Base-by-base conservation (phyloP, 64 coral and sea anemone genomes). In the Platygyra sinensis region DNA sequence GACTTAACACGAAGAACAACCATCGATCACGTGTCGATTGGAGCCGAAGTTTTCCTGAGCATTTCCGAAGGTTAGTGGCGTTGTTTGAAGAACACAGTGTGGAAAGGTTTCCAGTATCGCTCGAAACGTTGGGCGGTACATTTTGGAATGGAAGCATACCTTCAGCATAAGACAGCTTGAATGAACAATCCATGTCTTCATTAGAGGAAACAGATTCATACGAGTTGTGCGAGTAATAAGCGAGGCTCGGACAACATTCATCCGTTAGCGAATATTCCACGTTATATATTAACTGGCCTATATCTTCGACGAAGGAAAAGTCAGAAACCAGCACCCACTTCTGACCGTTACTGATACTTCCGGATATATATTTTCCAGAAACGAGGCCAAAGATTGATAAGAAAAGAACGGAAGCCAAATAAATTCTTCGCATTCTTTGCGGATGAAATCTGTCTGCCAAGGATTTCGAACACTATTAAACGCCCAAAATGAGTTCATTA, bases 1-100 rank as follows among this genome's bases (percentile, higher is more conserved):
- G 82, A 50, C 95, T 97, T 22, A 97, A 51, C 11, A 82, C 92
- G 20, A 97, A 82, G 39, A 90, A 97, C 95, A 91, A 97, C 95
- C 91, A 94, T 22, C 71, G 88, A 19, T 80, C 60, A 6, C 42
- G 49, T 8, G 77, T 38, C 72, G 95, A 79, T 49, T 62, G 31
- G 20, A 94, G 81, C 15, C 67, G 75, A 75, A 94, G 13, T 77
- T 52, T 36, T 19, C 95, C 92, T 2, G 89, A 79, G 76, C 95
- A 97, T 18, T 86, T 83, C 20, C 88, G 91, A 72, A 87, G 49
- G 36, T 86, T 14, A 11, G 1, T 72, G 51, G 19, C 25, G 25
- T 60, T 64, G 72, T 25, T 18, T n/a, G 31, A 22, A 33, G 46
- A 8, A 60, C 86, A 88, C 29, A 76, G 30, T 4, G 20, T 14